Evolutionary conservation across 2,888 invertebrate species (phyloP), one percentile per base, ranked within the genome.

Genomic region (Diarsia mendica): DNA sequence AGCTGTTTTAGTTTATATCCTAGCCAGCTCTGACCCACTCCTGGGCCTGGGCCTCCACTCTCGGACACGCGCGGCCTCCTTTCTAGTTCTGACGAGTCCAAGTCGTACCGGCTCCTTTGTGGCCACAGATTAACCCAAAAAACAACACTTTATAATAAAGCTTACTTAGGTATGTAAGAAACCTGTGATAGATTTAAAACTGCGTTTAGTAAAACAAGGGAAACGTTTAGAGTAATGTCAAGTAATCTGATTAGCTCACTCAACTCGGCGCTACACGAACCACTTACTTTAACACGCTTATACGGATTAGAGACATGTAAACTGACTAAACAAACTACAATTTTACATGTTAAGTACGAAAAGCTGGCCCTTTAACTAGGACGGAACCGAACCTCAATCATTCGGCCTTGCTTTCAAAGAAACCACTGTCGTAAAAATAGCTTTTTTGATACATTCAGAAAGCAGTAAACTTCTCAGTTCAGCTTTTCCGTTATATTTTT

Each of bases 201-300:
- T 33, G 39, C 44, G 53, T 60, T 68, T 66, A 55, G 23, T 58
- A 70, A 51, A 66, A 81, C 76, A 67, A 46, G 81, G 60, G 60
- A 79, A 80, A 76, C 76, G 81, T 76, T 79, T 76, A 75, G 51
- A 69, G 72, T 69, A 48, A 72, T 81, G 70, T 75, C 72, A 75
- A 53, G 49, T 84, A 80, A 82, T 85, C 84, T 68, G 80, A 82
- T 85, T 77, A 83, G 55, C 48, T 63, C 82, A 75, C 67, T 85
- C 85, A 53, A 72, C 71, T 73, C 64, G 77, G 74, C 66, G 67
- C 46, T 75, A 83, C 72, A 64, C 67, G 55, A 66, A 80, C 64
- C 82, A 80, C 77, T 83, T 83, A 75, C 15, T 61, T 70, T 67
- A 80, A 83, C 73, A 83, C 70, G 77, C 79, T 79, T 79, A 72